These are phyloP conservation scores for Phoebastria nigripes DNA, from an alignment of 2,797 vertebrate species.

Conservation along the genomic window DNA sequence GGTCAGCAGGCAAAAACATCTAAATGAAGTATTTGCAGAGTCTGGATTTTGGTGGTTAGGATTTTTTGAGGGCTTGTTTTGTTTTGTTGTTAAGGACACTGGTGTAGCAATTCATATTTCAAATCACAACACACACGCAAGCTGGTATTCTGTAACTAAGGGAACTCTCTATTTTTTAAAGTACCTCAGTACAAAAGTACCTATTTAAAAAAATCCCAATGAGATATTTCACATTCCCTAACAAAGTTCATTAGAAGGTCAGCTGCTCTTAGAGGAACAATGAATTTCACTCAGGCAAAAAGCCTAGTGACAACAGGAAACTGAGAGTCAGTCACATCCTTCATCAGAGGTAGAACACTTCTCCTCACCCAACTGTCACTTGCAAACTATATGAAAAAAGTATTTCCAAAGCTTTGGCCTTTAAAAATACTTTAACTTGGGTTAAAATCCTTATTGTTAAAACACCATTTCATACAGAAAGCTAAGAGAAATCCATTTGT, in stretches of 20 bases:
- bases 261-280: background rate
- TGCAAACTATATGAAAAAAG: background rate
- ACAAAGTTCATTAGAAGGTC: constrained; percentile 9
- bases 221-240: constrained; percentile 9
- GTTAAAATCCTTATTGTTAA: background rate
- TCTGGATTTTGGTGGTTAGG: background rate
- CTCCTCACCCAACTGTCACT: background rate
- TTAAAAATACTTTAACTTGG: background rate
- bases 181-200: background rate
- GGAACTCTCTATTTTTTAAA: constrained; percentile 11
- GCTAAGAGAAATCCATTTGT: background rate
- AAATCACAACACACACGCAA: constrained; percentile 1
- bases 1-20: background rate
- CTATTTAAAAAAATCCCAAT: background rate
- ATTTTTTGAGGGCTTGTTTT: background rate
- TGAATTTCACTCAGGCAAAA: background rate
- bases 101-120: background rate
- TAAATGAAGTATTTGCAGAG: background rate
- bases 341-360: background rate
- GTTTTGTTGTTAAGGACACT: background rate
- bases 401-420: background rate
- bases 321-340: background rate
- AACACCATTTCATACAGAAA: background rate
- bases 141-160: constrained; percentile 5
- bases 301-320: background rate